A percentile compares a stretch with the other conserved stretches of the same genome.
phyloP scores from a whole-genome alignment of 2,113 vertebrate genomes.

The Cinclus mexicanus region DNA sequence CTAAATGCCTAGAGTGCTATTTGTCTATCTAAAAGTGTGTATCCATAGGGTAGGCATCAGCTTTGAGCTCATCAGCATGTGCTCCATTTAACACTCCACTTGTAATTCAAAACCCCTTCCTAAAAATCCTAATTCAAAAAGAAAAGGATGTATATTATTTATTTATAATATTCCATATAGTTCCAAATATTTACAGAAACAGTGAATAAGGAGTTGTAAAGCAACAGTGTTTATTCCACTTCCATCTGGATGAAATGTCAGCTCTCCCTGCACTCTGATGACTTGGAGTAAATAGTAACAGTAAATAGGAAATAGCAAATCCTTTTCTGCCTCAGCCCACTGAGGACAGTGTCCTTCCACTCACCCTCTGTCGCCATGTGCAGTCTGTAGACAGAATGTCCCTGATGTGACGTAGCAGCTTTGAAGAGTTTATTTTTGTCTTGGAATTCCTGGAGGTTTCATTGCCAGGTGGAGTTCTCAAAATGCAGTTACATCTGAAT shows the following conservation, averaged over 20 bases:
- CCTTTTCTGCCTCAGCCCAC: not conserved
- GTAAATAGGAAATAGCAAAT: not conserved
- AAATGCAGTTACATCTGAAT: not conserved
- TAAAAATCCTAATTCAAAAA: not conserved
- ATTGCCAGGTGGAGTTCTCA: not conserved
- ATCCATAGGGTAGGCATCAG: not conserved
- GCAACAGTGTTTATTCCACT: not conserved
- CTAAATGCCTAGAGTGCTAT: not conserved
- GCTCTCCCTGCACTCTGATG: not conserved
- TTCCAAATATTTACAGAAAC: not conserved
- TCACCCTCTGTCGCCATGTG: not conserved
- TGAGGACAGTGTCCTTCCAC: not conserved
- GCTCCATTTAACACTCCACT: not conserved
- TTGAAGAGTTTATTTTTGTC: not conserved
- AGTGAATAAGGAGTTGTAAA: not conserved
- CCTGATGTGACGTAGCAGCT: fast-evolving
- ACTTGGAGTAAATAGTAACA: not conserved
- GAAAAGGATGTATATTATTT: not conserved
- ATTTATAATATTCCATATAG: not conserved
- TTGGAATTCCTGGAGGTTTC: not conserved
- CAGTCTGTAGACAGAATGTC: not conserved
- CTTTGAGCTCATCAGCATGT: not conserved
- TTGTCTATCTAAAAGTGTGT: not conserved
- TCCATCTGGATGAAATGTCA: not conserved
- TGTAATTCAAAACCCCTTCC: not conserved